A percentile compares a stretch with the other conserved stretches of the same genome.
phyloP scores from a whole-genome alignment of 2,113 vertebrate species.

The Henicopernis longicauda region DNA sequence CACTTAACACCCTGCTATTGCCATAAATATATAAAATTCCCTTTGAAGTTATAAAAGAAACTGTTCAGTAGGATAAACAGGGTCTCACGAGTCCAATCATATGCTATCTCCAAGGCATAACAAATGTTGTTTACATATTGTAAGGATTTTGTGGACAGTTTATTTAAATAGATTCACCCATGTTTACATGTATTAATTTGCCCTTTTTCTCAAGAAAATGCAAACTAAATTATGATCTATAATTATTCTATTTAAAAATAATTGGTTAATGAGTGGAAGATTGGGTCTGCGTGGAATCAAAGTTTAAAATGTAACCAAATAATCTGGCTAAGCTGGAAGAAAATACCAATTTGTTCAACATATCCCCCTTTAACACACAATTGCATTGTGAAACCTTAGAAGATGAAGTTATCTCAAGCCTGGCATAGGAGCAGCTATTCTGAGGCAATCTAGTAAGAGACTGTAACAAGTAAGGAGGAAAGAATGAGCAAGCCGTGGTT shows the following conservation, averaged over 20 bases:
- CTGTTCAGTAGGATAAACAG: constrained; percentile 69
- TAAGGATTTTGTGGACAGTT: constrained; percentile 70
- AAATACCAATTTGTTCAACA: constrained; percentile 36
- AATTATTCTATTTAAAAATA: constrained; percentile 67
- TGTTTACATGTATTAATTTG: constrained; percentile 72
- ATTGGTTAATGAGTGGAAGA: constrained; percentile 39
- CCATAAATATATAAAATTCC: constrained; percentile 75
- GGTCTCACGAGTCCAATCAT: constrained; percentile 73
- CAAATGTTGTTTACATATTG: constrained; percentile 77
- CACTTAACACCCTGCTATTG: constrained; percentile 72
- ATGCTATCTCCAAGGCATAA: constrained; percentile 73
- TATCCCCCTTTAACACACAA: background rate
- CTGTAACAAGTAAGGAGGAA: background rate
- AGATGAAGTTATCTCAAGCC: constrained; percentile 1
- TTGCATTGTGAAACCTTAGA: background rate
- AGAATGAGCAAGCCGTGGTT: background rate
- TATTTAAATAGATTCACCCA: constrained; percentile 73
- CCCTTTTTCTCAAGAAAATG: constrained; percentile 68
- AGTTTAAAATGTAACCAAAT: constrained; percentile 52
- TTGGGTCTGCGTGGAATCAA: background rate
- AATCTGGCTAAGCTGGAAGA: constrained; percentile 50
- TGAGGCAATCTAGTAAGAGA: background rate
- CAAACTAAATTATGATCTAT: constrained; percentile 51
- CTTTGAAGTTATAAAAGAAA: constrained; percentile 78
- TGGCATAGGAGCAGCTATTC: background rate